Evolutionary conservation across 2,888 invertebrate species (phyloP), one percentile per base, ranked within the genome.

Genomic region (Hyppa rectilinea): DNA sequence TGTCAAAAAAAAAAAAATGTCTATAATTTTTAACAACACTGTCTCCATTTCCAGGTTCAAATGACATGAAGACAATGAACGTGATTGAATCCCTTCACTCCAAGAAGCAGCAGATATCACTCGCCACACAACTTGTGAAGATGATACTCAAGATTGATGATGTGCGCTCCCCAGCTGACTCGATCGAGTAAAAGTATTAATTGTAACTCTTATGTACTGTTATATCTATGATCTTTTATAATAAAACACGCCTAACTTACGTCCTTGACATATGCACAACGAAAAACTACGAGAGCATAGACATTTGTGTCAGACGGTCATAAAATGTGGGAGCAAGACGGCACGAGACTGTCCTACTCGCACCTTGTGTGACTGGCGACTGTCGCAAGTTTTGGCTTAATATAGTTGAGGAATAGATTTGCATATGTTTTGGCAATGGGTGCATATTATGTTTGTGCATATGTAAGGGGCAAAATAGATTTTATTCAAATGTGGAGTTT

Each of bases 141-240:
- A 99, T 99, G 99, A 99, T 99, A 83, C 97, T 99, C 83, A 99
- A 99, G 96, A 99, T 99, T 75, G 99, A 99, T 92, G 99, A 99
- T 92, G 98, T 99, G 50, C 97, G 97, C 73, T 97, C 97, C 6
- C 96, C 97, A 6, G 96, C 96, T 0, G 96, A 97, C 78, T 84
- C 90, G 17, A 92, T 95, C 62, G 90, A 95, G 47, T 95, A 92
- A 78, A 75, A 70, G 70, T 79, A 71, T 78, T 77, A 75, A 56
- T 75, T 52, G 7, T 52, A 63, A 53, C 61, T 34, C 26, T 66
- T 61, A 75, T 71, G 55, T 75, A 75, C 59, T 65, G 49, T 79
- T 71, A 60, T 66, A 71, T 58, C 50, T 80, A 78, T 75, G 71
- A 78, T 78, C 66, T 80, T 80, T 78, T 64, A 47, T 75, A 65